phyloP scores from a whole-genome alignment of 92 coral and sea anemone genomes.

The Bergia sp. region DNA sequence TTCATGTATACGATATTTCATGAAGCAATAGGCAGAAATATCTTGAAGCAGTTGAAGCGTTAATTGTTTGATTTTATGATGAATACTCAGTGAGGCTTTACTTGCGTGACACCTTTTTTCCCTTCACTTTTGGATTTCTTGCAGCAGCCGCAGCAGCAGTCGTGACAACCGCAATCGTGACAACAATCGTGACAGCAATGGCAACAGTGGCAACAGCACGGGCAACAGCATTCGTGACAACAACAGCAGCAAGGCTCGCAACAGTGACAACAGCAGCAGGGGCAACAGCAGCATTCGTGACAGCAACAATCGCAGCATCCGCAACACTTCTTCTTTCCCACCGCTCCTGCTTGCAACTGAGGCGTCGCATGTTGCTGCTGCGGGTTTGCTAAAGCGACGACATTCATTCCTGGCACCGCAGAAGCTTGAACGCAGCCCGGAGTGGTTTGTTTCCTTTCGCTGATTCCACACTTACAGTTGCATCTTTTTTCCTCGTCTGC shows the following conservation, averaged over 20 bases:
- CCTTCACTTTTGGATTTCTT: conserved; percentile 26
- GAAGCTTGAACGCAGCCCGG: conserved; percentile 14
- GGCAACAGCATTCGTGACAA: conserved; percentile 56
- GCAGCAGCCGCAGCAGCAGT: conserved; percentile 67
- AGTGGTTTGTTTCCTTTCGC: conserved; percentile 22
- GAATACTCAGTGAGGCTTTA: neutral
- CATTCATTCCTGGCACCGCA: neutral
- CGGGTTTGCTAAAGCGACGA: neutral
- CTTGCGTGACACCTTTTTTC: neutral
- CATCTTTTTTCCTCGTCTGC: neutral
- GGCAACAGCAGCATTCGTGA: conserved; percentile 59
- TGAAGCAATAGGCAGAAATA: too few relatives aligned
- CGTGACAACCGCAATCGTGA: conserved; percentile 62
- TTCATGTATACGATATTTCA: neutral
- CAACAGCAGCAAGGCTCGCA: conserved; percentile 74
- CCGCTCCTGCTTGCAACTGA: conserved; percentile 30
- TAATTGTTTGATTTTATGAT: neutral
- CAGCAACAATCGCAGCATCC: conserved; percentile 70
- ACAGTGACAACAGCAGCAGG: conserved; percentile 67
- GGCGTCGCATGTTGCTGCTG: conserved; percentile 28
- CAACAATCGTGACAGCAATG: conserved; percentile 57
- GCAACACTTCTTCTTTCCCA: conserved; percentile 63
- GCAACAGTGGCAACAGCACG: conserved; percentile 56
- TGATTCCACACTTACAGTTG: conserved; percentile 21
- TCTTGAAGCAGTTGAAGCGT: neutral